These are phyloP conservation scores for Spilogale gracilis DNA, from an alignment of 2,113 vertebrate genomes.

Conservation along the genomic window DNA sequence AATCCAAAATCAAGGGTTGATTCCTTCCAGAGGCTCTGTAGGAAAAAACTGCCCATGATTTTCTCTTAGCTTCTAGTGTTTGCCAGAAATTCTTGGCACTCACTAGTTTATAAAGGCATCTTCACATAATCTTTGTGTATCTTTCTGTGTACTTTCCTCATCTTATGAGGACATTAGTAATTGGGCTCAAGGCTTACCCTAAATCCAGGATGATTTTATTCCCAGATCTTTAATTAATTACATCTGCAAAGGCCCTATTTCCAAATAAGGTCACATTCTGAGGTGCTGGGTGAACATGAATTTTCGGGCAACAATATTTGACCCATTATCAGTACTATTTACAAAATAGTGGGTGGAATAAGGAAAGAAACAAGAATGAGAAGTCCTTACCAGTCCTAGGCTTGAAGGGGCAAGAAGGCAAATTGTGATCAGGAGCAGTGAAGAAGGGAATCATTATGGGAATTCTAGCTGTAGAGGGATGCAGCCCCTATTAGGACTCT, in stretches of 20 bases:
- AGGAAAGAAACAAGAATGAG: not conserved
- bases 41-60: not conserved
- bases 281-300: not conserved
- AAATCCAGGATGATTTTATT: not conserved
- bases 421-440: not conserved
- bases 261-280: not conserved
- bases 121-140: not conserved
- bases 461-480: not conserved
- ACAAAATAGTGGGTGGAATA: not conserved
- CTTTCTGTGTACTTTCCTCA: slow-evolving; percentile 13
- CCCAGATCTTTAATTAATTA: slow-evolving; percentile 3
- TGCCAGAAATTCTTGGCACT: not conserved
- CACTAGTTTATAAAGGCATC: not conserved
- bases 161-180: not conserved
- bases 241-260: not conserved
- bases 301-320: not conserved
- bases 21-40: not conserved
- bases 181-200: not conserved
- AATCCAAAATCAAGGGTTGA: not conserved
- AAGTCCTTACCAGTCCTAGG: not conserved
- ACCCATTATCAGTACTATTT: not conserved
- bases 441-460: not conserved
- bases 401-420: not conserved
- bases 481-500: accelerated
- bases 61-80: not conserved